A percentile compares a stretch with the other conserved stretches of the same genome.
Evolutionary conservation across 2,888 invertebrate species (phyloP).

Genomic region (Stenodera caucasica): DNA sequence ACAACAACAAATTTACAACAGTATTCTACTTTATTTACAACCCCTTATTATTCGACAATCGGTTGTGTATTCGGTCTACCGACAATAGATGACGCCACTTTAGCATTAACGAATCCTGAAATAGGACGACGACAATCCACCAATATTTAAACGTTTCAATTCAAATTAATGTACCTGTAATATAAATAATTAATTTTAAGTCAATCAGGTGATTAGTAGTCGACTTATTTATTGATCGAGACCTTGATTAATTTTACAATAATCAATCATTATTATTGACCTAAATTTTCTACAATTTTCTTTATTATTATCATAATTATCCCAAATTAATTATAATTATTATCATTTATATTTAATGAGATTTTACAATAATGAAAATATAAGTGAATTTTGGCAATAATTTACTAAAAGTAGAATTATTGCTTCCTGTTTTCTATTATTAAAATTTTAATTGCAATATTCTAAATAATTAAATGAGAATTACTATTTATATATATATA

Average conservation of each 20-base stretch:
- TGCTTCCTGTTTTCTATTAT: neutral
- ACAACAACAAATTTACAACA: constrained; percentile 55
- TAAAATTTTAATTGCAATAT: too few relatives aligned
- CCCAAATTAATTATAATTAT: neutral
- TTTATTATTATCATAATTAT: neutral
- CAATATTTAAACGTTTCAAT: constrained; percentile 1
- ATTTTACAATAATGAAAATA: neutral
- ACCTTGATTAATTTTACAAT: neutral
- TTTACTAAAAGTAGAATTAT: neutral
- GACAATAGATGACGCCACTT: constrained; percentile 53
- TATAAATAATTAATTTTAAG: neutral
- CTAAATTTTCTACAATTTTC: neutral
- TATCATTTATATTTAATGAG: neutral
- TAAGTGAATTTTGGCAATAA: neutral
- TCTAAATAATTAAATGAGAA: too few relatives aligned
- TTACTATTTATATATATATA: too few relatives aligned
- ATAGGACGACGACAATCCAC: constrained; percentile 15
- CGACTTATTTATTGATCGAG: neutral
- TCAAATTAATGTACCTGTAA: constrained; percentile 2
- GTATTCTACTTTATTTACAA: constrained; percentile 63
- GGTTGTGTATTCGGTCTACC: constrained; percentile 64
- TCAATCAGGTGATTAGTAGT: neutral
- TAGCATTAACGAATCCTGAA: constrained; percentile 11
- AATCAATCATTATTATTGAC: neutral
- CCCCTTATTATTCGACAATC: constrained; percentile 66